A percentile compares a stretch with the other conserved stretches of the same genome.
These are phyloP conservation scores for Periophthalmus modestus DNA, from an alignment of 2,113 vertebrate genomes.

Conservation along the genomic window DNA sequence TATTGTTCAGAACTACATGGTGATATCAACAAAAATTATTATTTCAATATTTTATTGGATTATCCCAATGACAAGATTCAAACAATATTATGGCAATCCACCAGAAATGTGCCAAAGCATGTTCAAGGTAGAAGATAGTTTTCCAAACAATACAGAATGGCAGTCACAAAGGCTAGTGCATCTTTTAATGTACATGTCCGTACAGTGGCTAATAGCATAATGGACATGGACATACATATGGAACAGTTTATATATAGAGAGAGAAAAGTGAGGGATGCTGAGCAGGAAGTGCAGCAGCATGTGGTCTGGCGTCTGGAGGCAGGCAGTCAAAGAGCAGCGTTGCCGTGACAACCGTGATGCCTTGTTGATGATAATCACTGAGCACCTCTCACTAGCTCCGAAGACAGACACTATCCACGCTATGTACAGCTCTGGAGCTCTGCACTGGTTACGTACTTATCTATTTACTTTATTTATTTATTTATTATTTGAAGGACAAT, in stretches of 20 bases:
- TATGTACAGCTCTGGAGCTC: neutral
- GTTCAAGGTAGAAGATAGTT: neutral
- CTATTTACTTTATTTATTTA: too few relatives aligned
- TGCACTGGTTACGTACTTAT: too few relatives aligned
- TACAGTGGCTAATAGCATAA: neutral
- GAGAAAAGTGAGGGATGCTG: slow-evolving; percentile 10
- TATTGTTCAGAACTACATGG: too few relatives aligned
- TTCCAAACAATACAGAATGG: neutral
- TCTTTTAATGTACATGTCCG: neutral
- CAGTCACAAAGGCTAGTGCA: neutral
- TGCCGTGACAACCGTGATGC: slow-evolving; percentile 78
- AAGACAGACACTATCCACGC: slow-evolving; percentile 11
- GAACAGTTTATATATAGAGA: neutral
- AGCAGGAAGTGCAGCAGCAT: slow-evolving; percentile 64
- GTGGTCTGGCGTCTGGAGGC: slow-evolving; percentile 72
- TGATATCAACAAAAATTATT: too few relatives aligned
- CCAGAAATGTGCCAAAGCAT: too few relatives aligned
- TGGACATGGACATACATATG: neutral
- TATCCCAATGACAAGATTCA: too few relatives aligned
- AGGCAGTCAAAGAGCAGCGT: slow-evolving; percentile 71
- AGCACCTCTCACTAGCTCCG: slow-evolving; percentile 51
- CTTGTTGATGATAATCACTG: slow-evolving; percentile 64
- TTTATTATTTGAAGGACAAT: too few relatives aligned
- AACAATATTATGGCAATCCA: too few relatives aligned
- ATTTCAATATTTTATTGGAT: too few relatives aligned